Evolutionary conservation across 2,888 invertebrate species (phyloP).

Genomic region (Rhodophaea formosa): DNA sequence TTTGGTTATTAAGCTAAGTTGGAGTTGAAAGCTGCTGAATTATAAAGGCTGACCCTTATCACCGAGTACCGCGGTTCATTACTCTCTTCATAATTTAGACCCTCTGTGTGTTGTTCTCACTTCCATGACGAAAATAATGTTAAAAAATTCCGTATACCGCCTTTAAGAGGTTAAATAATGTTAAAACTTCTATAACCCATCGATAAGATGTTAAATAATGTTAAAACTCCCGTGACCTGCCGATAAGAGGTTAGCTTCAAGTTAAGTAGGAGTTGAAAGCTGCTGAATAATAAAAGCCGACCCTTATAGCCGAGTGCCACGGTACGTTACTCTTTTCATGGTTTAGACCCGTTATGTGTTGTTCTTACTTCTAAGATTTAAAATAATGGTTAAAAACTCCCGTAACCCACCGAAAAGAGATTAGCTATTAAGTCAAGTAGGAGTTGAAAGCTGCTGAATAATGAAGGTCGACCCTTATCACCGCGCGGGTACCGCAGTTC

Average conservation of each 20-base stretch:
- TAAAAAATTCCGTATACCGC: slow-evolving; percentile 39
- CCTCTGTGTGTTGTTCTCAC: too few species aligned
- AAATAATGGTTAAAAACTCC: too few species aligned
- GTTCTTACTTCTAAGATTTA: slow-evolving; percentile 21
- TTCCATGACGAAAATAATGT: slow-evolving; percentile 24
- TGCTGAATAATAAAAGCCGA: slow-evolving; percentile 68
- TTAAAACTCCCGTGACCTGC: too few species aligned
- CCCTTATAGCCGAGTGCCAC: slow-evolving; percentile 62
- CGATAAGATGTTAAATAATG: slow-evolving; percentile 49
- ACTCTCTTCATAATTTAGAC: too few species aligned
- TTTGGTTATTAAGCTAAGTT: slow-evolving; percentile 58
- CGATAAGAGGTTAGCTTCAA: slow-evolving; percentile 58
- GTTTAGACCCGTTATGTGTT: slow-evolving; percentile 41
- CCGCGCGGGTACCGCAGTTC: slow-evolving; percentile 50
- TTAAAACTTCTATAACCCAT: too few species aligned
- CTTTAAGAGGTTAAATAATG: slow-evolving; percentile 29
- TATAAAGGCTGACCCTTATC: too few species aligned
- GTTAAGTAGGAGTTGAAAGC: slow-evolving; percentile 58
- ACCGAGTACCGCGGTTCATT: too few species aligned
- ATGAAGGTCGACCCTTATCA: slow-evolving; percentile 69
- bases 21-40: too few species aligned
- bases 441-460: slow-evolving; percentile 68
- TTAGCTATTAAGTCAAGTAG: slow-evolving; percentile 59
- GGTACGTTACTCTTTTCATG: slow-evolving; percentile 59
- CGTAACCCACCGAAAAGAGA: slow-evolving; percentile 36